These are phyloP conservation scores for Caenorhabditis becei DNA, from an alignment of 2,888 invertebrate genomes.

Conservation along the genomic window DNA sequence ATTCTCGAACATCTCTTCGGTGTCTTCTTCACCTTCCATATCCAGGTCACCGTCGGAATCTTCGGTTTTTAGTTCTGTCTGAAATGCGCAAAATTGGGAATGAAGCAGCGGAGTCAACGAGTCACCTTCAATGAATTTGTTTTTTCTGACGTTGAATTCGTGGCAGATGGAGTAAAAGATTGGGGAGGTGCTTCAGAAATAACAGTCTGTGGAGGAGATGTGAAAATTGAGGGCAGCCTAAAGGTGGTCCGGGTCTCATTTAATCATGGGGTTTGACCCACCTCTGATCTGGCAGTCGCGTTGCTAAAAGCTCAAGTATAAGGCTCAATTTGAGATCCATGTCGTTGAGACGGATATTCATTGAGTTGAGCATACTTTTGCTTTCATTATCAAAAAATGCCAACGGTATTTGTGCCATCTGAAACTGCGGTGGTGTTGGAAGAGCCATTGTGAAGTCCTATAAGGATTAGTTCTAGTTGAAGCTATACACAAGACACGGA, in stretches of 20 bases:
- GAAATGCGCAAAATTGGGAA: slow-evolving; percentile 15
- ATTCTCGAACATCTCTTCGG: slow-evolving; percentile 65
- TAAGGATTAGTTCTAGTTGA: slow-evolving; percentile 12
- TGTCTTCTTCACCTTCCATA: slow-evolving; percentile 70
- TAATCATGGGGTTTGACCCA: slow-evolving; percentile 7
- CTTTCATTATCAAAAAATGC: slow-evolving; percentile 76
- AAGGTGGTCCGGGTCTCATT: background rate
- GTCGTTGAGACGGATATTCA: slow-evolving; percentile 77
- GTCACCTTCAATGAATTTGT: slow-evolving; percentile 63
- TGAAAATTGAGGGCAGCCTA: slow-evolving; percentile 66
- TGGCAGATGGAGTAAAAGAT: slow-evolving; percentile 62
- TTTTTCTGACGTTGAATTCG: slow-evolving; percentile 65
- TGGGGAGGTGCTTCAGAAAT: slow-evolving; percentile 67
- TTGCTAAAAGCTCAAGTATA: slow-evolving; percentile 75
- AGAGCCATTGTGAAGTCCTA: slow-evolving; percentile 39
- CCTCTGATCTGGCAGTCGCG: slow-evolving; percentile 72
- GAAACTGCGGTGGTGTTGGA: slow-evolving; percentile 38
- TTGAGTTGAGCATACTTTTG: slow-evolving; percentile 74
- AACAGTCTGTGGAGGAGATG: slow-evolving; percentile 70
- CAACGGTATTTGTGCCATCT: slow-evolving; percentile 69
- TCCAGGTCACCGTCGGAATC: slow-evolving; percentile 73
- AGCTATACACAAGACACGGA: too few relatives aligned
- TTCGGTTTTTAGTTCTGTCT: slow-evolving; percentile 69
- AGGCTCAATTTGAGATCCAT: slow-evolving; percentile 79
- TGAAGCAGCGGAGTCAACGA: background rate